phyloP scores from a whole-genome alignment of 2,797 vertebrate species.

The Adrianichthys oophorus region DNA sequence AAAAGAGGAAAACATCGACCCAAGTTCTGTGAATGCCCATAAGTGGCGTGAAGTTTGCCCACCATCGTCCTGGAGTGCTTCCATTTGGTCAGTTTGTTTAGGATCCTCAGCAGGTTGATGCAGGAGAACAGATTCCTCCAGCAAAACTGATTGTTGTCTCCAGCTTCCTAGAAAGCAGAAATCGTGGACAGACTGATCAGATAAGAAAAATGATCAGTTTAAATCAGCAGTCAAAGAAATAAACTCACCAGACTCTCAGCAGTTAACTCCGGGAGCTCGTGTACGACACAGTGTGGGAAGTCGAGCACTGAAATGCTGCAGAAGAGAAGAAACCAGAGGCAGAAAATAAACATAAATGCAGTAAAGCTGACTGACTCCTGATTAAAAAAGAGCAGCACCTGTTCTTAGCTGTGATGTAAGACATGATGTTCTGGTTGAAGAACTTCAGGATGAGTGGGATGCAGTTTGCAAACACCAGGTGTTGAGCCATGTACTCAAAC shows the following conservation, averaged over 20 bases:
- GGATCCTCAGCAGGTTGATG: conserved; percentile 94
- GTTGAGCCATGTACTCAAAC: conserved; percentile 99
- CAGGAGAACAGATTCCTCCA: conserved; percentile 99
- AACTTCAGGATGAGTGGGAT: conserved; percentile 98
- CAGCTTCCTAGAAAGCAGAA: conserved; percentile 85
- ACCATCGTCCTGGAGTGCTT: conserved; percentile 99
- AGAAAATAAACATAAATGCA: no score
- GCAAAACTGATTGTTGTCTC: conserved; percentile 98
- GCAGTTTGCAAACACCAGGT: conserved; percentile 98
- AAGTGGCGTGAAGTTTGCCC: neutral
- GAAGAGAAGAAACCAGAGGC: neutral
- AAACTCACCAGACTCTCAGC: conserved; percentile 92
- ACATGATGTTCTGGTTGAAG: conserved; percentile 99
- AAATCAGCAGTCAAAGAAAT: neutral
- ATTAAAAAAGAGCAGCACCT: conserved; percentile 73
- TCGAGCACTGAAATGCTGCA: conserved; percentile 95
- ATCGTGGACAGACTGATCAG: neutral
- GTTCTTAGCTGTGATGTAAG: conserved; percentile 99
- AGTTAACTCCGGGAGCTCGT: conserved; percentile 94
- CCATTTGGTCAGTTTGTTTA: conserved; percentile 99
- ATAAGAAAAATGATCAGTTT: neutral
- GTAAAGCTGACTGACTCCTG: neutral
- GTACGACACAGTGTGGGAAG: conserved; percentile 92
- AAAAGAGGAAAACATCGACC: neutral
- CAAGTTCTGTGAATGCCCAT: fast-evolving